Evolutionary conservation across 2,888 invertebrate genomes (phyloP).

Genomic region (Nemurella pictetii): DNA sequence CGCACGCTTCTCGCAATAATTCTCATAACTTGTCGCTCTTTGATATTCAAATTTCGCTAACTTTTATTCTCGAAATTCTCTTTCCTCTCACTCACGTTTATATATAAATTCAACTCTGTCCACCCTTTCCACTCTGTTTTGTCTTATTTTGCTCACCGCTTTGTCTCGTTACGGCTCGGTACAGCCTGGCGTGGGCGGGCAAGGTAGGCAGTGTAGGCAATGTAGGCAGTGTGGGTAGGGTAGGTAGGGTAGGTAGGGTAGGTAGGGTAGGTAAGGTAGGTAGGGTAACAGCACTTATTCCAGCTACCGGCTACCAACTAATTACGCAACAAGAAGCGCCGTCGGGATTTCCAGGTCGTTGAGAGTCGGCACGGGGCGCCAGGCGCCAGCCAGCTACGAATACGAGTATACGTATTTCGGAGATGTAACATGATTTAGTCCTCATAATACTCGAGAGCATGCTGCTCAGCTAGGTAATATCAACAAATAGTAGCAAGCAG

Average conservation of each 20-base stretch:
- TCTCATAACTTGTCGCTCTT: slow-evolving; percentile 16
- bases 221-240: background rate
- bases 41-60: slow-evolving; percentile 16
- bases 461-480: background rate
- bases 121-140: background rate
- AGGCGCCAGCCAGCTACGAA: no score
- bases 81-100: background rate
- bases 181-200: background rate
- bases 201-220: no score
- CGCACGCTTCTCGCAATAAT: background rate
- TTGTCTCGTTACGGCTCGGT: background rate
- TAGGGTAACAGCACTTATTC: slow-evolving; percentile 13
- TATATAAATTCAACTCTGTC: background rate
- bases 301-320: slow-evolving; percentile 6
- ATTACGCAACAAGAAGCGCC: slow-evolving; percentile 24
- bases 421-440: slow-evolving; percentile 31
- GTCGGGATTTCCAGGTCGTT: slow-evolving; percentile 11
- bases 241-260: background rate
- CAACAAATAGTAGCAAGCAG: background rate
- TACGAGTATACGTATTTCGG: background rate
- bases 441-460: background rate
- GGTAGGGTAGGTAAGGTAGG: background rate
- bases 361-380: background rate
- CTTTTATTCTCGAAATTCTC: background rate
- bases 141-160: background rate